Base-by-base conservation (phyloP, 2,888 invertebrate species). In the Campoletis raptor region DNA sequence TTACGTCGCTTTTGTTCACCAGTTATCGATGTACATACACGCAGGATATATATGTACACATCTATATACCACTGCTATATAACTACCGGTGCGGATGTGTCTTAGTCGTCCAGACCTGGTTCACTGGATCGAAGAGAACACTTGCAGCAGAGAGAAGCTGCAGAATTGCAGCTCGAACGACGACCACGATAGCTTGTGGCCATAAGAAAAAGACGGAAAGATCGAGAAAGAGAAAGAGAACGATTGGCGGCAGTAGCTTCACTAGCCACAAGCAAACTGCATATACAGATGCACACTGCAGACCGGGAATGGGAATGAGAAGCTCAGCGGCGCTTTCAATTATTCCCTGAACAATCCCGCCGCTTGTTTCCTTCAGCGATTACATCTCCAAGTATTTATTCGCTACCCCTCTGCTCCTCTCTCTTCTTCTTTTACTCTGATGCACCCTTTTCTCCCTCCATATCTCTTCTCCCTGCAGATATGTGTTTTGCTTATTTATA, bases 251-350 rank as follows among this genome's bases (percentile, higher is more conserved):
- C 74, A 85, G 85, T 78, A 87, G 81, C 81, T 76, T 61, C 83
- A 81, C 83, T 85, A 89, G 89, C 88, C 78, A 88, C 89, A 88
- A 89, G 86, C 88, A 86, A 61, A 84, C 87, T 89, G 85, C 89
- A 82, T 76, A 76, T 82, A 87, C 81, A 87, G 79, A 87, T 70
- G 86, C 24, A 70, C 79, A 89, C 90, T 64, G 83, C 82, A 76
- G 80, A 88, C 89, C 91, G 91, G 91, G 91, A 93, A 93, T 93
- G 93, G 93, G 92, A 94, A 94, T 93, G 93, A 93, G 93, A 93
- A 93, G 93, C 93, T 92, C 92, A 92, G 93, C 94, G 94, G 94
- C 93, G 93, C 94, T 94, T 94, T 94, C 94, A 94, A 94, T 94
- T 94, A 94, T 94, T 94, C 94, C 92, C 90, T 92, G 92, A 94